These are phyloP conservation scores for Eulemur mongoz DNA, from an alignment of 2,797 vertebrate genomes.

Conservation along the genomic window DNA sequence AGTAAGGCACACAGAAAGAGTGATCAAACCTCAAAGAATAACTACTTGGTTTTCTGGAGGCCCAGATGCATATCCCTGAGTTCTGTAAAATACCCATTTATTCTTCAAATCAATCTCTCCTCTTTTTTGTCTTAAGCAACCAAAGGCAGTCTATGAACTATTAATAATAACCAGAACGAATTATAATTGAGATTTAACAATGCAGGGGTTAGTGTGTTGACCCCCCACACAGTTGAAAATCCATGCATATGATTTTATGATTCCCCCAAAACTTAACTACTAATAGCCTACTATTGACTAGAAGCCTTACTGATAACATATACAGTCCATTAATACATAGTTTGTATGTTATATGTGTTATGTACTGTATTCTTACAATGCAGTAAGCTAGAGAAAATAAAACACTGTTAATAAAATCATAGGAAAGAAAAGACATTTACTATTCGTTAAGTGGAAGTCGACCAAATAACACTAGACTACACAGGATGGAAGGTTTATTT, in stretches of 20 bases:
- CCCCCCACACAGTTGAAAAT: neutral
- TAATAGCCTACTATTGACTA: neutral
- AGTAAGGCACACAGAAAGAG: neutral
- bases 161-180: neutral
- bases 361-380: neutral
- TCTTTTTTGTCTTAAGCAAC: neutral
- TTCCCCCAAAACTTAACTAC: neutral
- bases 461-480: neutral
- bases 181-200: neutral
- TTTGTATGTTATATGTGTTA: neutral
- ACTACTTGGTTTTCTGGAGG: neutral
- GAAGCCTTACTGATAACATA: neutral
- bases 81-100: neutral
- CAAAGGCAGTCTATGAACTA: neutral
- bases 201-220: neutral
- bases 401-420: neutral
- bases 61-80: neutral
- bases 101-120: neutral
- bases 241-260: neutral
- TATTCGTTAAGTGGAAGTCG: neutral
- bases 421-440: neutral
- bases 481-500: neutral
- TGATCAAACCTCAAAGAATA: neutral
- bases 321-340: neutral
- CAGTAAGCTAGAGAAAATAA: neutral